These are phyloP conservation scores for Drepana falcataria DNA, from an alignment of 2,888 invertebrate species.

Conservation along the genomic window DNA sequence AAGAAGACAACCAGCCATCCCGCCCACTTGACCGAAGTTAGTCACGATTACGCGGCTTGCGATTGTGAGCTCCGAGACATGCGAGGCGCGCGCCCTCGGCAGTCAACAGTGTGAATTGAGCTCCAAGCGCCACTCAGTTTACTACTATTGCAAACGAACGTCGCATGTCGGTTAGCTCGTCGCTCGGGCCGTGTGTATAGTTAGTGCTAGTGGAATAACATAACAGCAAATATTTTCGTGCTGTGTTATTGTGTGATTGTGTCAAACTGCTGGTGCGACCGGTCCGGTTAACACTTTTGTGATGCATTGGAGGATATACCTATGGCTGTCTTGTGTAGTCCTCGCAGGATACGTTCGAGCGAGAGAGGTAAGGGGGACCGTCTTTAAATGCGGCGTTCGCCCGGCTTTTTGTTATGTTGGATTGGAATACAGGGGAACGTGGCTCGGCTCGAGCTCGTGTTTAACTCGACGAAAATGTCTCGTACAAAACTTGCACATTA, in stretches of 20 bases:
- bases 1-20: constrained; percentile 9
- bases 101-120: constrained; percentile 49
- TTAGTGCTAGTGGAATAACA: constrained; percentile 71
- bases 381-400: constrained; percentile 67
- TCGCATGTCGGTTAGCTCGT: constrained; percentile 61
- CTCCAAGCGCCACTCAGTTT: constrained; percentile 70
- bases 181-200: constrained; percentile 59
- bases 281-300: constrained; percentile 73
- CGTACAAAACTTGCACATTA: constrained; percentile 35
- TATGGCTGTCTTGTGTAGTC: constrained; percentile 85
- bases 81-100: constrained; percentile 46
- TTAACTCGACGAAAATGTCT: constrained; percentile 20
- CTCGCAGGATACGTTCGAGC: constrained; percentile 86
- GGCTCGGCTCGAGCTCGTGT: constrained; percentile 10
- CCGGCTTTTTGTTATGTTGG: constrained; percentile 63
- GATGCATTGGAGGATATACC: constrained; percentile 88
- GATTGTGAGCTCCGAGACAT: neutral
- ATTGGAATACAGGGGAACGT: constrained; percentile 33
- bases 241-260: constrained; percentile 68
- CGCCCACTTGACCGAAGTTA: constrained; percentile 53
- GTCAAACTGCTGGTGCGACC: constrained; percentile 59
- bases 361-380: constrained; percentile 83
- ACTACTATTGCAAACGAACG: constrained; percentile 55
- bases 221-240: constrained; percentile 71
- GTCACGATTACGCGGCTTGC: constrained; percentile 36